These are phyloP conservation scores for Melipona beecheii DNA, from an alignment of 2,888 invertebrate species.

Conservation along the genomic window DNA sequence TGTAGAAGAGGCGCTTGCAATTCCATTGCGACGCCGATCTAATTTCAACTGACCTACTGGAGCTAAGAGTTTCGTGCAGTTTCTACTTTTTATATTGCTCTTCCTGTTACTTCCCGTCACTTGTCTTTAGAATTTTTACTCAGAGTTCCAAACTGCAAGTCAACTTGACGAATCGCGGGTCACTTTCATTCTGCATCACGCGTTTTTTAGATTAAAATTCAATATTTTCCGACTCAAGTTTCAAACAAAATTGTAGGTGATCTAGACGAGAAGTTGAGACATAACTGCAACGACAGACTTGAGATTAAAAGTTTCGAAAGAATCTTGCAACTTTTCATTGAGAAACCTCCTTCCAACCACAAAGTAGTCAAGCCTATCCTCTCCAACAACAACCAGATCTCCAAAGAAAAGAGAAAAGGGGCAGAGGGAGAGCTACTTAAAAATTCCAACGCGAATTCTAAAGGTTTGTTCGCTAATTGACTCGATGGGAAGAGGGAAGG, in stretches of 20 bases:
- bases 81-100: not conserved
- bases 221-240: not conserved
- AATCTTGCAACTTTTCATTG: not conserved
- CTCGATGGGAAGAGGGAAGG: not conserved
- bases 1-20: not conserved
- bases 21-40: no score
- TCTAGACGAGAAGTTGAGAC: no score
- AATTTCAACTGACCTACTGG: not conserved
- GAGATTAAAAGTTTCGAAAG: not conserved
- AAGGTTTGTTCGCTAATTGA: conserved; percentile 27
- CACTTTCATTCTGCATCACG: no score
- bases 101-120: not conserved
- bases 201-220: not conserved
- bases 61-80: not conserved
- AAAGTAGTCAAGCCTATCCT: not conserved
- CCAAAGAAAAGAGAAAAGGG: not conserved
- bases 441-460: conserved; percentile 21
- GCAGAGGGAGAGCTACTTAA: not conserved
- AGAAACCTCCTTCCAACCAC: not conserved
- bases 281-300: not conserved
- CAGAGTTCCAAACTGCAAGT: not conserved
- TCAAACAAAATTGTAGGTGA: not conserved
- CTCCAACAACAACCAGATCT: not conserved
- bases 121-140: not conserved
- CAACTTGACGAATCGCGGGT: not conserved